Base-by-base conservation (phyloP, 2,113 vertebrate species). In the Rostratula benghalensis region DNA sequence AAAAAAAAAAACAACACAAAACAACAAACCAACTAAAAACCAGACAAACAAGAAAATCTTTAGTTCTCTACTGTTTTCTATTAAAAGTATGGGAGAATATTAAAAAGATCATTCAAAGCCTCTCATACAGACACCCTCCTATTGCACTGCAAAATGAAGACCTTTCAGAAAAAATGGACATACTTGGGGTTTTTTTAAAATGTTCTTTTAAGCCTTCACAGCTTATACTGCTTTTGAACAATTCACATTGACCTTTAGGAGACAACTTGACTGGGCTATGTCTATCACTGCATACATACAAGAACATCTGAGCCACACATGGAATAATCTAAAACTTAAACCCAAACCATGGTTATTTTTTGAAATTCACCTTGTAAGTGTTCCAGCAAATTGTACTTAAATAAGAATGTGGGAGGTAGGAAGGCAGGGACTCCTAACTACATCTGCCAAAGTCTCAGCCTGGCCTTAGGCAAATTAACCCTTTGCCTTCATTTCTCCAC, bases 381-480 rank as follows among this genome's bases (percentile, higher is more conserved):
- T 90, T 60, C 56, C 69, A 94, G 79, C 41, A 74, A 1, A 3
- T 16, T 51, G 59, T 35, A 59, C n/a, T 90, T 74, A 24, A 57
- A 12, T 8, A 81, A 83, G 56, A 77, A 88, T 4, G 71, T 48
- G 60, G 48, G 60, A 77, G 43, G 43, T 31, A 71, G 63, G 67
- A 96, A 93, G 33, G 50, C 7, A 8, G 3, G 1, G 23, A 73
- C 30, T 41, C 48, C 54, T 17, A 63, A 64, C 45, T 81, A 63
- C 51, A 60, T 67, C 83, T 83, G 70, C 78, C 59, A 54, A 12
- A 6, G 41, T 16, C 75, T 70, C 3, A 6, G 33, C 59, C 88
- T 35, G 74, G 85, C 94, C 92, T 94, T 39, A 53, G 86, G 90
- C 90, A 96, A 89, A 64, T 86, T 35, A 90, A 90, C 73, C 83